A percentile compares a stretch with the other conserved stretches of the same genome.
Conservation (phyloP, 2,113 vertebrate genomes). For the Perca schrenkii region DNA sequence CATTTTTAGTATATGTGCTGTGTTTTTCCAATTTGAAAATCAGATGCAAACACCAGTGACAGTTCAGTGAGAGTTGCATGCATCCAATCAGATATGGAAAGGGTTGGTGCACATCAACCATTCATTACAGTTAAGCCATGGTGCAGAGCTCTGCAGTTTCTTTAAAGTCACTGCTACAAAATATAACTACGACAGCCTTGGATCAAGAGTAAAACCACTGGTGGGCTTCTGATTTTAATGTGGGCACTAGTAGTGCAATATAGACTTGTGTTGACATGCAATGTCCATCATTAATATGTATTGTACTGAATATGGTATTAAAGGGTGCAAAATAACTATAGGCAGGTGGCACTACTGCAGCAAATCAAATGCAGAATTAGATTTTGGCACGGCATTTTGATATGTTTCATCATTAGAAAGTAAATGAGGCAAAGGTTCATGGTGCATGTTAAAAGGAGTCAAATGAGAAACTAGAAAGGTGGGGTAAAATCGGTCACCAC, state of each 20-base stretch:
- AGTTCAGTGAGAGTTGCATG: not conserved
- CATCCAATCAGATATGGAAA: not conserved
- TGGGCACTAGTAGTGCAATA: not conserved
- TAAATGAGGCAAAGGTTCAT: not conserved
- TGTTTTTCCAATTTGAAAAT: not conserved
- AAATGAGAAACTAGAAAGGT: too few relatives aligned
- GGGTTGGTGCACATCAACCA: not conserved
- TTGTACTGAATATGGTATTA: not conserved
- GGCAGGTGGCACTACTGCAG: not conserved
- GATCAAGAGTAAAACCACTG: not conserved
- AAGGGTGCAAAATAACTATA: not conserved
- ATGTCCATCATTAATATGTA: not conserved
- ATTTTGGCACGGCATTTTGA: not conserved
- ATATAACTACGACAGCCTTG: not conserved
- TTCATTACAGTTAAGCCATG: not conserved
- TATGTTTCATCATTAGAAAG: not conserved
- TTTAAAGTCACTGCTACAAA: conserved; percentile 3
- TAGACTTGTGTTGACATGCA: not conserved
- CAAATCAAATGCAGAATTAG: not conserved
- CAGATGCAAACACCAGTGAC: not conserved
- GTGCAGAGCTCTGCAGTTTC: not conserved
- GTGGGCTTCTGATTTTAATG: not conserved
- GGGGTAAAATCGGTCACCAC: not conserved
- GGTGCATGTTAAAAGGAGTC: not conserved
- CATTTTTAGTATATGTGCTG: not conserved